Evolutionary conservation across 1,140 invertebrate species (phyloP), one percentile per base, ranked within the genome.

Genomic region (Pseudomyrmex dendroicus): DNA sequence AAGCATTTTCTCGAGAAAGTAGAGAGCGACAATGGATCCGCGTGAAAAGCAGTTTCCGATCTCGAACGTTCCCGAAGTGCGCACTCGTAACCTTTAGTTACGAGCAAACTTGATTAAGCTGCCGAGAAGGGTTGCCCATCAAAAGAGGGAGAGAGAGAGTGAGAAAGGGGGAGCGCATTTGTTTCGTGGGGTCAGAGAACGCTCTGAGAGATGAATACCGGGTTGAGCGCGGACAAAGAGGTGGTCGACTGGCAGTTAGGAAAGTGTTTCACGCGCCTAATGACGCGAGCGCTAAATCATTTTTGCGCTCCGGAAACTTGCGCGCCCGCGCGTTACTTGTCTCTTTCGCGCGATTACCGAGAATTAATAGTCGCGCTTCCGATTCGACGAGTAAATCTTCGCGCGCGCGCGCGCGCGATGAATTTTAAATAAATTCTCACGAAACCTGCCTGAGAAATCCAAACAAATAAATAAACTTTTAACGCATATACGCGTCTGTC

Each of bases 31-130:
- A 83, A 83, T 76, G 61, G 80, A 12, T 17, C 3, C 17, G 48
- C 25, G 20, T 63, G 46, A 82, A 74, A 35, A 83, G 35, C 80
- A 57, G 9, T 66, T 61, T 63, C 78, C 63, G 15, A 62, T 84
- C 61, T 46, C 44, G n/a, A 59, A 77, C 25, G 64, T 77, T 78
- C 7, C 35, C 46, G 48, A 78, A 54, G 54, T 50, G 73, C 12
- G 22, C n/a, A 46, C 48, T 68, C 82, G 73, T 84, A 78, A 78
- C 74, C 64, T 46, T 64, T 44, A 57, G 76, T 80, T 72, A 73
- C 48, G 76, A 64, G 67, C 66, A 48, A 50, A 82, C 66, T 84
- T 84, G 83, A 84, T 84, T 84, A 84, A 84, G 67, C 48, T 68
- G 13, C 59, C 52, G 56, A 48, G 54, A 68, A 78, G 82, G 73